A percentile compares a stretch with the other conserved stretches of the same genome.
These are phyloP conservation scores for Xestia xanthographa DNA, from an alignment of 2,888 invertebrate genomes.

Conservation along the genomic window DNA sequence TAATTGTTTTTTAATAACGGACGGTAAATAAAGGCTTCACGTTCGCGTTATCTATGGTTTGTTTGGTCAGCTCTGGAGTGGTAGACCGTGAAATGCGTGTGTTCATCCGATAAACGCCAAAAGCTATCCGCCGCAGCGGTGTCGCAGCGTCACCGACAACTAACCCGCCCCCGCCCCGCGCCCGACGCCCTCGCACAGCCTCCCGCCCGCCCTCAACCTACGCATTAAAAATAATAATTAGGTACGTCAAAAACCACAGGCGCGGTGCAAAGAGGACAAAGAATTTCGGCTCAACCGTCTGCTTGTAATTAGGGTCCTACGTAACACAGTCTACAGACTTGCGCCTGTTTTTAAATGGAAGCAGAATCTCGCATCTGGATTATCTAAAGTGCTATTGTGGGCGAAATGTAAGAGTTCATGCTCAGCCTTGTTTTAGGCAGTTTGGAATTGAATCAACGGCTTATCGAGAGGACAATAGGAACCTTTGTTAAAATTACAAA, in stretches of 20 bases:
- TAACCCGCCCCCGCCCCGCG: conserved; percentile 37
- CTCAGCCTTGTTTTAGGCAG: not conserved
- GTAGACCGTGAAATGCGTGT: conserved; percentile 73
- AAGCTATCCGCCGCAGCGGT: conserved; percentile 69
- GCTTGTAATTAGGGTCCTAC: conserved; percentile 49
- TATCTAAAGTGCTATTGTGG: conserved; percentile 33
- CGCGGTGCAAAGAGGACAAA: conserved; percentile 62
- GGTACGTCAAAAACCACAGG: conserved; percentile 64
- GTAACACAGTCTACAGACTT: conserved; percentile 29
- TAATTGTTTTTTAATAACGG: conserved; percentile 52
- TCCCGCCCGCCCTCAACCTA: conserved; percentile 55
- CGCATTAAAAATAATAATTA: conserved; percentile 70
- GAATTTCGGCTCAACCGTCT: conserved; percentile 51
- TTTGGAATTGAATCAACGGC: not conserved
- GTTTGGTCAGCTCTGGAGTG: conserved; percentile 69
- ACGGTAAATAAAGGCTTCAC: conserved; percentile 11
- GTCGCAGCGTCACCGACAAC: conserved; percentile 63
- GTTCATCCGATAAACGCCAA: conserved; percentile 74
- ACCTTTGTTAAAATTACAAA: not conserved
- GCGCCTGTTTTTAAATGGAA: conserved; percentile 41
- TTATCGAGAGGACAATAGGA: not conserved
- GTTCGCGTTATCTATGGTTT: conserved; percentile 58
- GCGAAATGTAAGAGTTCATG: conserved; percentile 19
- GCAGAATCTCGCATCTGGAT: conserved; percentile 28
- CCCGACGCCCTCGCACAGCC: conserved; percentile 20